Evolutionary conservation across 2,797 vertebrate species (phyloP).

Genomic region (Notoglanidium macrostoma): DNA sequence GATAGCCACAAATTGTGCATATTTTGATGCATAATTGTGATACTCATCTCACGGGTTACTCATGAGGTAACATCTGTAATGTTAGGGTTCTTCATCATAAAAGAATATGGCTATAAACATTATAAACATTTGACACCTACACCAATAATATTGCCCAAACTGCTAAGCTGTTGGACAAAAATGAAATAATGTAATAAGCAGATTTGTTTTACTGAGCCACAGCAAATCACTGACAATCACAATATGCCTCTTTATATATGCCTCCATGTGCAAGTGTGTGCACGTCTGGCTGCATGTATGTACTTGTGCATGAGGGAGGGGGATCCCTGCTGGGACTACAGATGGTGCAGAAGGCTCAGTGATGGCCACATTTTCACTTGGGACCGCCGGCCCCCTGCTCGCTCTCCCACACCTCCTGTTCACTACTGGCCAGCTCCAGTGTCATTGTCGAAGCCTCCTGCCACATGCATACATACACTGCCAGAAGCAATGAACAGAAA

Average conservation of each 20-base stretch:
- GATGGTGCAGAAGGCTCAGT: constrained; percentile 74
- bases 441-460: constrained; percentile 53
- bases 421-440: constrained; percentile 63
- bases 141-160: background rate
- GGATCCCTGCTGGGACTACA: constrained; percentile 74
- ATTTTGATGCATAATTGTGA: background rate
- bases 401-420: constrained; percentile 79
- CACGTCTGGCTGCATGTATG: constrained; percentile 52
- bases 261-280: constrained; percentile 48
- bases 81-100: background rate
- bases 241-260: constrained; percentile 51
- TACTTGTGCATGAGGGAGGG: constrained; percentile 52
- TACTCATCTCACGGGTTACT: background rate
- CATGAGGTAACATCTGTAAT: background rate
- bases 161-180: background rate
- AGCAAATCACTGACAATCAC: constrained; percentile 54
- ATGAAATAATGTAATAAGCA: constrained; percentile 24
- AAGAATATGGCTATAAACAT: background rate
- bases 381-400: constrained; percentile 70
- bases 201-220: constrained; percentile 49
- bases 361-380: constrained; percentile 79
- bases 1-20: background rate
- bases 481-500: constrained; percentile 45
- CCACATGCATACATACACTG: constrained; percentile 35
- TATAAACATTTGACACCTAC: background rate